phyloP scores from a whole-genome alignment of 2,113 vertebrate species.

The Sminthopsis crassicaudata region DNA sequence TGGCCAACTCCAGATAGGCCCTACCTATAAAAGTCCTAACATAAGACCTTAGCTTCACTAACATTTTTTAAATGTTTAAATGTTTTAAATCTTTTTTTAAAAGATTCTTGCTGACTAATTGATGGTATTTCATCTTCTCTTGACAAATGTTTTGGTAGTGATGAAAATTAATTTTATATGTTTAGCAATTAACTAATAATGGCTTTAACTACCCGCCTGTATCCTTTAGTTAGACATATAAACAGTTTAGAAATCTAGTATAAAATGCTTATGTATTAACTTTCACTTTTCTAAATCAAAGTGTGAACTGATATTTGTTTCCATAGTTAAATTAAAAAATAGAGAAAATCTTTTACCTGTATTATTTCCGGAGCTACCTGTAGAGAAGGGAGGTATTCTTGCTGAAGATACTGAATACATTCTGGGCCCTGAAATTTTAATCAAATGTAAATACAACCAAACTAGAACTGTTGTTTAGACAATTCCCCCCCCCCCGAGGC shows the following conservation, averaged over 20 bases:
- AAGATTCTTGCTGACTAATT: neutral
- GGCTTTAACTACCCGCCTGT: neutral
- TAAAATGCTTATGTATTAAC: neutral
- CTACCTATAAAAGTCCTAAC: neutral
- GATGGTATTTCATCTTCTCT: neutral
- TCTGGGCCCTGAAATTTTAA: constrained; percentile 90
- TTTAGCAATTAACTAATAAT: neutral
- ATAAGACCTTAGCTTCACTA: neutral
- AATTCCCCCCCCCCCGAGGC: neutral
- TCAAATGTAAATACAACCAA: constrained; percentile 22
- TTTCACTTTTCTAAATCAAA: constrained; percentile 1
- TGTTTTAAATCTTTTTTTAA: no score
- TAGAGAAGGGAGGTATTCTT: constrained; percentile 96
- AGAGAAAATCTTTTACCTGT: constrained; percentile 86
- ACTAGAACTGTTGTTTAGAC: neutral
- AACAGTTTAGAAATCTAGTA: neutral
- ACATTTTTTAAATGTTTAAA: no score
- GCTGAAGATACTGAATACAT: constrained; percentile 96
- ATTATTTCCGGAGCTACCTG: constrained; percentile 96
- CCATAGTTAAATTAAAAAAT: constrained; percentile 43
- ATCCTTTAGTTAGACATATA: neutral
- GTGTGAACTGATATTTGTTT: constrained; percentile 26
- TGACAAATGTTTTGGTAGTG: neutral
- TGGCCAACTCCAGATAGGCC: neutral
- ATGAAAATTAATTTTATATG: neutral